phyloP scores from a whole-genome alignment of 2,797 vertebrate species.

The Erpetoichthys calabaricus region DNA sequence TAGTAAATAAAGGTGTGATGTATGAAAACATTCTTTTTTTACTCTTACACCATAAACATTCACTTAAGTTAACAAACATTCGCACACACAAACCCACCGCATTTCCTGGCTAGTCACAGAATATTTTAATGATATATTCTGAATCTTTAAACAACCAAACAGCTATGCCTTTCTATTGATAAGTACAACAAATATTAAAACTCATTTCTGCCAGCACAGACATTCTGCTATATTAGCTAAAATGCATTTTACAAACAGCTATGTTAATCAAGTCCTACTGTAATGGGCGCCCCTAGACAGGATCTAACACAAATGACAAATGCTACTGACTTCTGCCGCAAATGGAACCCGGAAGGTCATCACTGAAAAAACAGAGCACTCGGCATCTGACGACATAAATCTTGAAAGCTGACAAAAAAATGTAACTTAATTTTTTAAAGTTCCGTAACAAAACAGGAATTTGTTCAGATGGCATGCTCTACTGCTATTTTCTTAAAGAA shows the following conservation, averaged over 20 bases:
- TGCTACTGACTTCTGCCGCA: slow-evolving; percentile 50
- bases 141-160: slow-evolving; percentile 19
- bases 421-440: slow-evolving; percentile 33
- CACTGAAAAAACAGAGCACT: slow-evolving; percentile 31
- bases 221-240: slow-evolving; percentile 29
- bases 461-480: slow-evolving; percentile 36
- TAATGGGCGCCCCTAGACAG: slow-evolving; percentile 42
- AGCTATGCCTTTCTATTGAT: slow-evolving; percentile 21
- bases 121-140: slow-evolving; percentile 14
- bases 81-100: too few species aligned
- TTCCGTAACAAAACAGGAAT: slow-evolving; percentile 43
- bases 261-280: slow-evolving; percentile 44
- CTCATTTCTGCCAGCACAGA: too few species aligned
- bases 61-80: too few species aligned
- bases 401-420: slow-evolving; percentile 49
- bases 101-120: too few species aligned
- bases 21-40: too few species aligned
- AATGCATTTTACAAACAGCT: slow-evolving; percentile 47
- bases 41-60: too few species aligned
- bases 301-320: slow-evolving; percentile 53
- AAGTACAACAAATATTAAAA: slow-evolving; percentile 25
- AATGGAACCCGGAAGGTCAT: slow-evolving; percentile 56
- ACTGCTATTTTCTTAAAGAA: slow-evolving; percentile 44
- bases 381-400: slow-evolving; percentile 44
- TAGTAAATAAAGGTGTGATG: too few species aligned